A percentile compares a stretch with the other conserved stretches of the same genome.
Conservation (phyloP, 2,888 invertebrate genomes). For the Trimorus sp. region DNA sequence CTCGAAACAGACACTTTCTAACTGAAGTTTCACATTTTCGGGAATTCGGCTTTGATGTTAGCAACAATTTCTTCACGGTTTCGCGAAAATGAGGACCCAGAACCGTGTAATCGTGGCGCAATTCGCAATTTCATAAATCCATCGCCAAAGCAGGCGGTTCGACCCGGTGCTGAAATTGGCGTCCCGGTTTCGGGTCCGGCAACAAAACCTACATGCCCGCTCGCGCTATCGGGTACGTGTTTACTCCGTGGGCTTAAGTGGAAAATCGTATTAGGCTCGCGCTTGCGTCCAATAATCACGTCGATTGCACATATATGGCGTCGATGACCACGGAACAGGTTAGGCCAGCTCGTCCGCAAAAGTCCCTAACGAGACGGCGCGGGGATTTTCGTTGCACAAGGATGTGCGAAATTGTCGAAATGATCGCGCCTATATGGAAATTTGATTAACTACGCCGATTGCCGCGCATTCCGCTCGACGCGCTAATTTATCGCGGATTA, state of each 20-base stretch:
- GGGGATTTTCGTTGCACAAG: slow-evolving; percentile 36
- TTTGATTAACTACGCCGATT: too few relatives aligned
- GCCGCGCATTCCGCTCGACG: too few relatives aligned
- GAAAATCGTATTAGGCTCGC: slow-evolving; percentile 75
- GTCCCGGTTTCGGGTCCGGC: slow-evolving; percentile 41
- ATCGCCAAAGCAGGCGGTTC: too few relatives aligned
- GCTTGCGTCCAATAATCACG: slow-evolving; percentile 74
- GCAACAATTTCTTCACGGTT: too few relatives aligned
- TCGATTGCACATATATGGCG: slow-evolving; percentile 74
- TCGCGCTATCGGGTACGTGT: slow-evolving; percentile 44
- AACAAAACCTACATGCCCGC: slow-evolving; percentile 33
- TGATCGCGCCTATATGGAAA: neutral
- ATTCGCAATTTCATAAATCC: too few relatives aligned
- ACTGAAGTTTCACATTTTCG: too few relatives aligned
- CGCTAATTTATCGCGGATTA: too few relatives aligned
- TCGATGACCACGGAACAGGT: slow-evolving; percentile 71
- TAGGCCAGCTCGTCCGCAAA: slow-evolving; percentile 61
- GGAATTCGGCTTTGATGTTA: too few relatives aligned
- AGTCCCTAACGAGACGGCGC: slow-evolving; percentile 42
- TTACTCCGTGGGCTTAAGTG: slow-evolving; percentile 68
- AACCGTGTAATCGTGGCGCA: too few relatives aligned
- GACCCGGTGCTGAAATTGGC: neutral
- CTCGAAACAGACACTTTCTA: too few relatives aligned
- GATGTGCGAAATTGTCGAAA: slow-evolving; percentile 26
- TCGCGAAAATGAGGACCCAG: too few relatives aligned